These are phyloP conservation scores for Diarsia rubi DNA, from an alignment of 2,888 invertebrate genomes.

Conservation along the genomic window DNA sequence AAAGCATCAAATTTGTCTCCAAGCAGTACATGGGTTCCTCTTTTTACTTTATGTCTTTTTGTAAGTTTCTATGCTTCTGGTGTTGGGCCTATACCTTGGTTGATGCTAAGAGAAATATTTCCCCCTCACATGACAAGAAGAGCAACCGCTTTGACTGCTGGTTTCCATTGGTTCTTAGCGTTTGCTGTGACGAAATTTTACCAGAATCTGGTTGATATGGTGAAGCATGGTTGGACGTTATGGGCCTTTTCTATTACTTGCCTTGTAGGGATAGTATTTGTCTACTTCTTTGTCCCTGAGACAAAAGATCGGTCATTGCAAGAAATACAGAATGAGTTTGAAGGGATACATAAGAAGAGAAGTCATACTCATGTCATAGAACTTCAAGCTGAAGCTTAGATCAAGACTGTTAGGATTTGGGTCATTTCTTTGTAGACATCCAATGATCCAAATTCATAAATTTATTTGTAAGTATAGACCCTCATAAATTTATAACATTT, in stretches of 20 bases:
- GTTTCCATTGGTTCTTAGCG: conserved; percentile 93
- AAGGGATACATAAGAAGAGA: conserved; percentile 84
- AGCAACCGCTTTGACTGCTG: conserved; percentile 93
- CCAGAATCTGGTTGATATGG: conserved; percentile 89
- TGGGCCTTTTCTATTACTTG: conserved; percentile 92
- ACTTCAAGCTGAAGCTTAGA: conserved; percentile 81
- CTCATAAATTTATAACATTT: conserved; percentile 41
- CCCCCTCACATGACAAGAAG: conserved; percentile 91
- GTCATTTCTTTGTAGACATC: conserved; percentile 3
- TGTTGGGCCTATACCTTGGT: conserved; percentile 94
- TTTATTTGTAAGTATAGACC: conserved; percentile 25
- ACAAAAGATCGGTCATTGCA: conserved; percentile 91
- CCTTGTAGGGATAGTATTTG: conserved; percentile 91
- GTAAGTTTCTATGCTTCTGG: conserved; percentile 92
- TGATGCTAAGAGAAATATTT: conserved; percentile 93
- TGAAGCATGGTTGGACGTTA: conserved; percentile 92
- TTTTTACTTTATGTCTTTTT: conserved; percentile 90
- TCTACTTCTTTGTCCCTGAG: conserved; percentile 93
- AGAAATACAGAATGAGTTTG: conserved; percentile 90
- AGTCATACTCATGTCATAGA: conserved; percentile 87
- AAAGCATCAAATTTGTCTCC: conserved; percentile 73
- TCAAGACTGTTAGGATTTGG: conserved; percentile 63
- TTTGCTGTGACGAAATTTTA: conserved; percentile 92
- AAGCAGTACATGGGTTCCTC: conserved; percentile 89
- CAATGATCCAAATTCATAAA: conserved; percentile 35